phyloP scores from a whole-genome alignment of 1,140 invertebrate genomes.

The Heliconius eleuchia region DNA sequence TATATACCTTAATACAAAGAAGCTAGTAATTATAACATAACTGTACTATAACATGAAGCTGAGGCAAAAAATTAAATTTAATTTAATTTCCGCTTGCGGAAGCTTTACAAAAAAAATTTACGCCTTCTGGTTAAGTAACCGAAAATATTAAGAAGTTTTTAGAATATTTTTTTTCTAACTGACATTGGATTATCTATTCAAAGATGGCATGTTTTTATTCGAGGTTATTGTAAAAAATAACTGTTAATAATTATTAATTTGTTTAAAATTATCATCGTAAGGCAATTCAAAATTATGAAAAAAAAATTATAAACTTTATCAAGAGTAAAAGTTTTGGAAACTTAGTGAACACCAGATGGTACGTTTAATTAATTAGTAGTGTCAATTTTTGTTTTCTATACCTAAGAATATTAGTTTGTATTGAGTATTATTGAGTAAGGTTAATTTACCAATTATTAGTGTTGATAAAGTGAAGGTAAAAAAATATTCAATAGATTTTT shows the following conservation, averaged over 20 bases:
- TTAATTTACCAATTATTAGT: too few species aligned
- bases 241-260: background rate
- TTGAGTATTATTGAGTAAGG: too few species aligned
- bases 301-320: background rate
- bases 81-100: background rate
- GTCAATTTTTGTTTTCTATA: background rate
- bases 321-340: background rate
- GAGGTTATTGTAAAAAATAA: background rate
- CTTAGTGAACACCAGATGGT: background rate
- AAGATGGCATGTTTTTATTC: background rate
- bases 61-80: background rate
- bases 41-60: background rate
- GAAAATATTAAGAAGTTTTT: slow-evolving; percentile 3
- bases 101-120: background rate
- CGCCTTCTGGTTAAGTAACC: slow-evolving; percentile 1
- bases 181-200: slow-evolving; percentile 9
- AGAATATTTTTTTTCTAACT: background rate
- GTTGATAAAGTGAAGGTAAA: too few species aligned
- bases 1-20: too few species aligned
- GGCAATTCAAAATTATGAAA: background rate
- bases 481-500: too few species aligned
- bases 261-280: background rate
- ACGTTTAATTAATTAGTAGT: background rate
- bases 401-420: too few species aligned
- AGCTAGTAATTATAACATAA: too few species aligned